These are phyloP conservation scores for Ladona fulva DNA, from an alignment of 1,140 invertebrate species.

Conservation along the genomic window DNA sequence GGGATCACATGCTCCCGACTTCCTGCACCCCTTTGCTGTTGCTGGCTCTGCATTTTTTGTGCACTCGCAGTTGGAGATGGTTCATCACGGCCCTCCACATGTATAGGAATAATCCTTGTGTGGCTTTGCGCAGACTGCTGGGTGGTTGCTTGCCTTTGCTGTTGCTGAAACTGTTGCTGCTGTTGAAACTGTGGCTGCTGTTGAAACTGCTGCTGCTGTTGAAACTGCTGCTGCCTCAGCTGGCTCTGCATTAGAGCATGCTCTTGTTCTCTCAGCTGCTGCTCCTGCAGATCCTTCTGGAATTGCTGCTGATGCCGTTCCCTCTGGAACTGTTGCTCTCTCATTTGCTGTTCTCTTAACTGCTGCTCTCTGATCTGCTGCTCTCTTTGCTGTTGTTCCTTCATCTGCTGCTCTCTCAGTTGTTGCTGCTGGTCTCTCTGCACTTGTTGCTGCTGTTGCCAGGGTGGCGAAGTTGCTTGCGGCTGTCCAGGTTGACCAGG, in stretches of 20 bases:
- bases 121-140: slow-evolving; percentile 24
- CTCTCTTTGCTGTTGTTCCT: slow-evolving; percentile 34
- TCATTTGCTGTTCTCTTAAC: slow-evolving; percentile 19
- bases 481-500: background rate
- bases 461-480: slow-evolving; percentile 6
- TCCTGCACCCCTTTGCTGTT: slow-evolving; percentile 20
- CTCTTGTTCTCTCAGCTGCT: slow-evolving; percentile 33
- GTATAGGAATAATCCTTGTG: slow-evolving; percentile 41
- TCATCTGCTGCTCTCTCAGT: slow-evolving; percentile 19
- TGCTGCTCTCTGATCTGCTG: slow-evolving; percentile 23
- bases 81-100: slow-evolving; percentile 36
- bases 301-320: slow-evolving; percentile 29
- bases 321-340: slow-evolving; percentile 17
- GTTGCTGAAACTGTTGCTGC: slow-evolving; percentile 20
- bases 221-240: slow-evolving; percentile 20
- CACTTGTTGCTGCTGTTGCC: background rate
- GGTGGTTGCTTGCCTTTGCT: slow-evolving; percentile 17
- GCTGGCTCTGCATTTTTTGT: slow-evolving; percentile 23
- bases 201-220: slow-evolving; percentile 22
- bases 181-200: slow-evolving; percentile 22
- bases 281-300: slow-evolving; percentile 27
- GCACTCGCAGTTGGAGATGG: slow-evolving; percentile 15
- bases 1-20: slow-evolving; percentile 24
- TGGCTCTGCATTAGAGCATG: slow-evolving; percentile 28
- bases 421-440: slow-evolving; percentile 30